phyloP scores from a whole-genome alignment of 2,113 vertebrate genomes.

The Phalacrocorax brasilianus region DNA sequence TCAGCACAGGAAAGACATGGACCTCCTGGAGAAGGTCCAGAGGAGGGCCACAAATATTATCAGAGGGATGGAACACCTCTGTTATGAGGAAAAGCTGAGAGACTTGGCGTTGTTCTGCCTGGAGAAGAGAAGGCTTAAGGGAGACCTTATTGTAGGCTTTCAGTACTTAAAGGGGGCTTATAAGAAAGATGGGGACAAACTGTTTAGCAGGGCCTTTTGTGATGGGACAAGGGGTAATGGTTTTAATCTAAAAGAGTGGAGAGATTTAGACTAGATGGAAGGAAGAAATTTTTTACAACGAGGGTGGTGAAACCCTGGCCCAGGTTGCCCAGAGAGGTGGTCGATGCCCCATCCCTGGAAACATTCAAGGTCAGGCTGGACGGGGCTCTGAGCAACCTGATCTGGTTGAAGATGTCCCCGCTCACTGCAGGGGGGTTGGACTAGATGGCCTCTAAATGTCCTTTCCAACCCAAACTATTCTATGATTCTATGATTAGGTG shows the following conservation, averaged over 20 bases:
- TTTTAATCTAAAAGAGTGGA: not conserved
- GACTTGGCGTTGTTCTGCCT: not conserved
- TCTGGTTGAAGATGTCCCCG: not conserved
- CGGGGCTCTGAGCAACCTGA: not conserved
- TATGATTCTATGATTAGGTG: not conserved
- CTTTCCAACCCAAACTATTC: not conserved
- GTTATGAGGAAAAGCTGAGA: not conserved
- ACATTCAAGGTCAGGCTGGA: not conserved
- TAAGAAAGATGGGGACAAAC: not conserved
- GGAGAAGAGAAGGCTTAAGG: not conserved
- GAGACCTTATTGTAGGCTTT: not conserved
- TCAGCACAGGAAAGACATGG: not conserved
- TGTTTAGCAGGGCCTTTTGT: not conserved
- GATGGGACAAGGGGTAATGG: not conserved
- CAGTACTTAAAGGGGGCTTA: not conserved
- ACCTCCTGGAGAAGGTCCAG: accelerated
- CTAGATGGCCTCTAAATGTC: not conserved
- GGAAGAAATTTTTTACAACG: not conserved
- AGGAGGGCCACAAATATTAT: accelerated
- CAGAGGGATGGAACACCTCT: accelerated
- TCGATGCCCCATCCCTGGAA: not conserved
- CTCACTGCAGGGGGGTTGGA: not conserved
- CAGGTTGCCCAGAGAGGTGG: not conserved
- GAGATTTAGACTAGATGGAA: not conserved
- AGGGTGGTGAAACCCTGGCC: not conserved